Percentiles rank a stretch among this genome's conserved stretches.
Evolutionary conservation across 2,113 vertebrate genomes (phyloP).

Genomic region (Oreochromis spilurus): DNA sequence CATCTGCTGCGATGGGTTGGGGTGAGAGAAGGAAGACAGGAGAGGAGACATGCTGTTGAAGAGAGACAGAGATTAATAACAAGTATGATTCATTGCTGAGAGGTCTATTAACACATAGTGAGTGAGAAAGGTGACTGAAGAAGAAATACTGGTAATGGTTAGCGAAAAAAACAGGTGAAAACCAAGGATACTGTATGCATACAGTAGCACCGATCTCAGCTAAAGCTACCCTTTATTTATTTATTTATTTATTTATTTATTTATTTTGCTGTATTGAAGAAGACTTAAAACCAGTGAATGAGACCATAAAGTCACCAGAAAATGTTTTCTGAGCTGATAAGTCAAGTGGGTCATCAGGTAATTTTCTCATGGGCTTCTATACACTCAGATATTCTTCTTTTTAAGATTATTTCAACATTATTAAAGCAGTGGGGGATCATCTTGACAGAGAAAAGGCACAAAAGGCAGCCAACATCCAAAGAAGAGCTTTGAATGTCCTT

Average conservation of each 20-base stretch:
- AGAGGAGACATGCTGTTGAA: neutral
- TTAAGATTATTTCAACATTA: neutral
- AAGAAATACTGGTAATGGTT: neutral
- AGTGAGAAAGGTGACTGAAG: neutral
- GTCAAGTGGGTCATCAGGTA: neutral
- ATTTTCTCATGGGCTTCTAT: neutral
- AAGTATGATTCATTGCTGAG: neutral
- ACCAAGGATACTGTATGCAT: neutral
- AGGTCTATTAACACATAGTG: neutral
- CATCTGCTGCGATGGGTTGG: rapidly evolving
- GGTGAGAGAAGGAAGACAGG: neutral
- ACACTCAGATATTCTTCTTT: neutral
- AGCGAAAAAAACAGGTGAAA: neutral
- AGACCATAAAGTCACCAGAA: neutral
- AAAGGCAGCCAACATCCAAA: neutral
- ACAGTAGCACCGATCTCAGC: neutral
- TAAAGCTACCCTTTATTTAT: neutral
- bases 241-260: neutral
- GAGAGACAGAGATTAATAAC: neutral
- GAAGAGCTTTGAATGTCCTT: neutral
- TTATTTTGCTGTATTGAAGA: neutral
- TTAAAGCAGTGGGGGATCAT: neutral
- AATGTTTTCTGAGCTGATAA: neutral
- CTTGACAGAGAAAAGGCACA: neutral
- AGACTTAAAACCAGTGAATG: neutral